Evolutionary conservation across 1,140 invertebrate genomes (phyloP), one percentile per base, ranked within the genome.

Genomic region (Drosophila quadrilineata): DNA sequence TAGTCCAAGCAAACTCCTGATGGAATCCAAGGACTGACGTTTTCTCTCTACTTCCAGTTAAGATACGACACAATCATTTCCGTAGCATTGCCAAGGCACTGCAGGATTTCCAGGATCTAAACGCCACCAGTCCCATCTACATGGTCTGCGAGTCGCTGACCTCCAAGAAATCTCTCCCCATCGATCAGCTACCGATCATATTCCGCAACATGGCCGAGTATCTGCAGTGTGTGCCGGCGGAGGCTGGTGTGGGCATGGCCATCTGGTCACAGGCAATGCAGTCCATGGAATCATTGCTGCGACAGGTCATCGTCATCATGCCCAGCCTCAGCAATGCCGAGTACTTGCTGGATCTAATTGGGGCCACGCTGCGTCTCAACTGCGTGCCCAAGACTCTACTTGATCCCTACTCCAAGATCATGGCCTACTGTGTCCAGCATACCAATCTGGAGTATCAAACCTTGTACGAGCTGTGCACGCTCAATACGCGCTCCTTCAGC

Each of bases 21-120:
- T 17, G 6, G 4, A 21, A 26, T 19, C 1, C n/a, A n/a, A n/a
- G n/a, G n/a, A n/a, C n/a, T n/a, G n/a, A 45, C 9, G 2, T 10
- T 38, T 12, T n/a, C 5, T 1, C 16, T 29, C 1, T 19, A 8
- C 8, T 9, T 24, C 28, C 41, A 89, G 89, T 88, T 50, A 80
- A 88, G 70, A 69, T 88, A 26, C 88, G 89, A 0, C 69, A 75
- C 41, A 89, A 89, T 75, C 98, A 99, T 89, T 98, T 98, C 91
- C 96, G 95, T 88, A 98, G 96, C 68, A 95, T 99, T 64, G 95
- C 97, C 1, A 93, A 95, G 80, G 96, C 98, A 0, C 91, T 99
- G 60, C 92, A 96, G n/a, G 98, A 99, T 90, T 99, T 99, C 91
- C 95, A 95, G 86, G 98, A 99, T 89, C 89, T 99, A 31, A 99